Base-by-base conservation (phyloP, 2,113 vertebrate species). In the Crotalus horridus region DNA sequence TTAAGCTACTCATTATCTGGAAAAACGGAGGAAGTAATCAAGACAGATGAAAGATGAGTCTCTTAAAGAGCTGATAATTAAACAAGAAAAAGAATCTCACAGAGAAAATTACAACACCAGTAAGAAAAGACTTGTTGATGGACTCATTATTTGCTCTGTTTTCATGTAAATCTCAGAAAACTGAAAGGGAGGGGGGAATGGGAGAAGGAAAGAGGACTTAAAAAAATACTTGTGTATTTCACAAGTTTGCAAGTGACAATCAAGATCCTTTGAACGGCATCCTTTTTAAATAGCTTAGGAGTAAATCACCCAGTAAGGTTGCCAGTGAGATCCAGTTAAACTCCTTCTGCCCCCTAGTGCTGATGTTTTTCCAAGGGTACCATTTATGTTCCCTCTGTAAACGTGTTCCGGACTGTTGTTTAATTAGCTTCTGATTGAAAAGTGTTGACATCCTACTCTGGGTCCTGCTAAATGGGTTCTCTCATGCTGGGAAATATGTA, bases 381-480 rank as follows among this genome's bases (percentile, higher is more conserved):
- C 91, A 64, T 89, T 95, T 95, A 92, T 87, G 92, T 93, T 95
- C 95, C 51, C 87, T 95, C 92, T 94, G 94, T 87, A 95, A 96
- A 95, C 94, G 26, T 0, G 1, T 92, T 94, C 51, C 90, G 92
- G 94, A 96, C 96, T 95, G 96, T 96, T 93, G 89, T 96, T 96
- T 96, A 97, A 97, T 97, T 97, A 97, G 96, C 95, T 96, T 95
- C 93, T 94, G 94, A 94, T 94, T 97, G 94, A 96, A 96, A 96
- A 95, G 96, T 96, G 97, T 95, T 96, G 92, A 95, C 1, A 17
- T 94, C 93, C 93, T 92, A 53, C 85, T 87, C 59, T 95, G 91
- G 95, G 54, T 93, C 81, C 64, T 93, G 90, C 93, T 95, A 95
- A 96, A 93, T 87, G 92, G 93, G 94, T 94, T 95, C 95, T 94